Base-by-base conservation (phyloP, 2,888 invertebrate genomes). In the Torymus aiolomorphi region DNA sequence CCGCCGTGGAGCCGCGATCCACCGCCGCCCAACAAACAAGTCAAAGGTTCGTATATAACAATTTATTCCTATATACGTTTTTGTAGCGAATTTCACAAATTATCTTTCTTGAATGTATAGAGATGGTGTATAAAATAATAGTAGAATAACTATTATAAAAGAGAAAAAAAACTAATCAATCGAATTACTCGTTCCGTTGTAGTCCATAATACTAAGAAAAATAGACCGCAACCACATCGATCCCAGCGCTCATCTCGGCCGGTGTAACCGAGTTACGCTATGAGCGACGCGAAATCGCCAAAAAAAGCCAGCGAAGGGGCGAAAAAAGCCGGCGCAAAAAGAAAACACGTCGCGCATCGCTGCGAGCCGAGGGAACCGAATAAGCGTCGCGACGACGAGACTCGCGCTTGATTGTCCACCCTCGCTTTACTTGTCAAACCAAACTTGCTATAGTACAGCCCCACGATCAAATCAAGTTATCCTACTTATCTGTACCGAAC, bases 1-100 rank as follows among this genome's bases (percentile, higher is more conserved):
- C 98, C 98, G 20, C 97, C 97, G 91, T 98, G 98, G 98, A 96
- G 94, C 87, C 92, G 97, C 62, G 97, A 97, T 86, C 93, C 94
- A 18, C 95, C 95, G 70, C 94, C 95, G 67, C 93, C 94, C 81
- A 95, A 94, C 91, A 96, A 96, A 91, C 93, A 94, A 70, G 92
- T 96, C 84, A 97, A 97, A 95, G 95, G 96, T 96, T 91, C 92
- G 93, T 72, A 12, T 20, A 12, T 20, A 49, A 18, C 31, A 12
- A 13, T 24, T 0, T 61, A 20, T 10, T 49, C 51, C 3, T 42
- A 20, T 20, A 20, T 20, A 2, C 20, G 2, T 20, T 20, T 20
- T 20, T 20, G 20, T 20, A 20, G 20, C 1, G 20, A 20, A 31
- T 31, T 31, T 3, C 31, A 31, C 1, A 1, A 8, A 31, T 31